Evolutionary conservation across 2,888 invertebrate species (phyloP).

Genomic region (Agrotis segetum): DNA sequence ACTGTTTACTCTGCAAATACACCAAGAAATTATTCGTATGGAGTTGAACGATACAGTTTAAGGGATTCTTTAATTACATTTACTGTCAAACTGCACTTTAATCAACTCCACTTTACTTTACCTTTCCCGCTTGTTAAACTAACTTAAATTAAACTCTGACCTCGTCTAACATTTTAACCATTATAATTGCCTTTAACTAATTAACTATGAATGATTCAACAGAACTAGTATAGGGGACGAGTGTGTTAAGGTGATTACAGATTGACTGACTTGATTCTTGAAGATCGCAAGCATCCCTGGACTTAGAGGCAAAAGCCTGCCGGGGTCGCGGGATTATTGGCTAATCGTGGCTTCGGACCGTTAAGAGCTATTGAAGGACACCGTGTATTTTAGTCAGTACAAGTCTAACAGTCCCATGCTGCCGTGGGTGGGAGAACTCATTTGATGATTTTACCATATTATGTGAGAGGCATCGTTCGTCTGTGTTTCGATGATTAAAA

Average conservation of each 20-base stretch:
- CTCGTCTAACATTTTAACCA: conserved; percentile 51
- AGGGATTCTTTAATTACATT: not conserved
- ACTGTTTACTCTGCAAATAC: not conserved
- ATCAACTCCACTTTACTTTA: conserved; percentile 20
- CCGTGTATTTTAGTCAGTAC: too few species aligned
- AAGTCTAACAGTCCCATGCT: too few species aligned
- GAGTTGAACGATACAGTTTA: too few species aligned
- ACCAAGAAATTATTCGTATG: not conserved
- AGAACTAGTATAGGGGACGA: conserved; percentile 39
- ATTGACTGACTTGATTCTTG: conserved; percentile 2
- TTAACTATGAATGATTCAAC: conserved; percentile 62
- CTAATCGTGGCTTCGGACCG: too few species aligned
- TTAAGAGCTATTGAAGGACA: too few species aligned
- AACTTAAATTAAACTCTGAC: conserved; percentile 53
- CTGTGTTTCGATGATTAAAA: too few species aligned
- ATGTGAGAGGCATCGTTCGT: too few species aligned
- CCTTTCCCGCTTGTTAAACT: conserved; percentile 21
- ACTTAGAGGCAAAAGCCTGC: too few species aligned
- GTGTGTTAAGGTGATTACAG: conserved; percentile 18
- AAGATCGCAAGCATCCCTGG: too few species aligned
- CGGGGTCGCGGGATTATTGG: too few species aligned
- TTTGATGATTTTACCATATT: too few species aligned
- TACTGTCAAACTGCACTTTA: conserved; percentile 7
- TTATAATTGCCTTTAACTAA: conserved; percentile 63
- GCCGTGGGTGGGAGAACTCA: too few species aligned